phyloP scores from a whole-genome alignment of 2,888 invertebrate genomes.

The Acutogordius australiensis region DNA sequence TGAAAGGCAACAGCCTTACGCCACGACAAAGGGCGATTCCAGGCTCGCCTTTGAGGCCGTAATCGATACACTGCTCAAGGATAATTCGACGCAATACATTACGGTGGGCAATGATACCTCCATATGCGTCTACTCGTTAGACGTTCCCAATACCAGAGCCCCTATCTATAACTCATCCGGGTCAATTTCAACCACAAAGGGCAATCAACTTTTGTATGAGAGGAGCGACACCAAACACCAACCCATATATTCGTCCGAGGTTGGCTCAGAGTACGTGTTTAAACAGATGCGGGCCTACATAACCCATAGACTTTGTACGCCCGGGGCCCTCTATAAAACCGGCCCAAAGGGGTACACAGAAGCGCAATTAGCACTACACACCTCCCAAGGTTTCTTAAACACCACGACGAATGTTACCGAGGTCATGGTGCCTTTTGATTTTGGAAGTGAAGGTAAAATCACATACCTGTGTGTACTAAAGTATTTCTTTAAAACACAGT shows the following conservation, averaged over 20 bases:
- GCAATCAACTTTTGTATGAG: no score
- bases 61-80: neutral
- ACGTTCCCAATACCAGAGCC: neutral
- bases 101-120: neutral
- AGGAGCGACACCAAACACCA: neutral
- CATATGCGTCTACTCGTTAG: neutral
- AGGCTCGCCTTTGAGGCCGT: neutral
- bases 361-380: neutral
- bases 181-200: no score
- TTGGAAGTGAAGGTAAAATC: no score
- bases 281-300: neutral
- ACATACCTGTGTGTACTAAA: no score
- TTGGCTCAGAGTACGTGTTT: neutral
- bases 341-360: neutral
- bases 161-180: neutral
- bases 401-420: no score
- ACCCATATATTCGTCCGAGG: neutral
- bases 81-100: neutral
- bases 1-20: no score
- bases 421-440: no score
- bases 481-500: no score
- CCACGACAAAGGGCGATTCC: no score
- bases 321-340: neutral
- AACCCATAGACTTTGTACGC: neutral
- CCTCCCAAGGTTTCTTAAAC: no score